phyloP scores from a whole-genome alignment of 2,797 vertebrate species.

The Acrocephalus scirpaceus region DNA sequence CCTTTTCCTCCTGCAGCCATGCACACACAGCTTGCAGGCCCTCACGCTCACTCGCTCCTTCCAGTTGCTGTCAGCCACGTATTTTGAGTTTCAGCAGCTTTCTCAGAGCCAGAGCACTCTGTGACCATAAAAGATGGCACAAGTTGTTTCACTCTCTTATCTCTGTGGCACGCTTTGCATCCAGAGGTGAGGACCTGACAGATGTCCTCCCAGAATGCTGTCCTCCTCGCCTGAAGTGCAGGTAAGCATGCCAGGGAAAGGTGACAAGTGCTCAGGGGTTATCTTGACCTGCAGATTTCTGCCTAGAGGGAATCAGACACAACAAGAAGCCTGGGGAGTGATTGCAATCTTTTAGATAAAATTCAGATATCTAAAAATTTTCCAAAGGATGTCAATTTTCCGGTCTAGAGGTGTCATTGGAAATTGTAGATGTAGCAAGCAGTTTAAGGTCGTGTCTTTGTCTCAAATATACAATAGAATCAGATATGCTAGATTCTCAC shows the following conservation, averaged over 20 bases:
- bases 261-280: background rate
- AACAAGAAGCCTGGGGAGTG: background rate
- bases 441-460: background rate
- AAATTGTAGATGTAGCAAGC: background rate
- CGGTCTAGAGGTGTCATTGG: background rate
- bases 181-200: background rate
- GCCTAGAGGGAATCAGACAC: background rate
- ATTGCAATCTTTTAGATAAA: background rate
- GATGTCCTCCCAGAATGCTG: background rate
- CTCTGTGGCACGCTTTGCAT: background rate
- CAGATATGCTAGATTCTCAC: background rate
- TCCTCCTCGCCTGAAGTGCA: fast-evolving
- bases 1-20: background rate
- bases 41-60: background rate
- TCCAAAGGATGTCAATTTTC: background rate
- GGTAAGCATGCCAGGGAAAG: background rate
- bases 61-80: background rate
- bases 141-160: background rate
- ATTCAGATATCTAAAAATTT: background rate
- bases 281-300: background rate
- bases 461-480: background rate
- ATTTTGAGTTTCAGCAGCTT: background rate
- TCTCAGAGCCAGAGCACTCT: background rate
- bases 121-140: background rate
- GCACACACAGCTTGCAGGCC: fast-evolving